These are phyloP conservation scores for Bostrychus sinensis DNA, from an alignment of 2,113 vertebrate species.

Conservation along the genomic window DNA sequence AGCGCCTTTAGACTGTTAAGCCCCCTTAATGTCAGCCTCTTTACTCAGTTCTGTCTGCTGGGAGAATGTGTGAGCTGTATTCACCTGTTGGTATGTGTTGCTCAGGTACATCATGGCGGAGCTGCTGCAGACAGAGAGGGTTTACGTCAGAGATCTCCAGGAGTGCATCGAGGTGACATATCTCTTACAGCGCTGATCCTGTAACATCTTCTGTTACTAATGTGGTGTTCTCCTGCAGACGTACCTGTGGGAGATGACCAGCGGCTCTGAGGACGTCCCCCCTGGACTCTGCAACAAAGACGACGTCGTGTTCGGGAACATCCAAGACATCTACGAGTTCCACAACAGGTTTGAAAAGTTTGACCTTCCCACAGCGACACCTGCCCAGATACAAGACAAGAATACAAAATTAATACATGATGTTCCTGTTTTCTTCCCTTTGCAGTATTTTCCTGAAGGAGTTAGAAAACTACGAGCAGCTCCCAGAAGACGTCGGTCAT, in stretches of 20 bases:
- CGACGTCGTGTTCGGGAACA: conserved; percentile 96
- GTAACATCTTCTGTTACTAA: not conserved
- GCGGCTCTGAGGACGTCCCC: conserved; percentile 94
- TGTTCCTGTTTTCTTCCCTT: conserved; percentile 5
- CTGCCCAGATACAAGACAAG: too few relatives aligned
- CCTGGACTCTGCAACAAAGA: conserved; percentile 92
- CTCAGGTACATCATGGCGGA: conserved; percentile 98
- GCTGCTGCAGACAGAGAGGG: conserved; percentile 94
- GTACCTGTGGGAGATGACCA: conserved; percentile 99
- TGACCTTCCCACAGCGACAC: too few relatives aligned
- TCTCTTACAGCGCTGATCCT: too few relatives aligned
- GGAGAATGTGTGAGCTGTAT: too few relatives aligned
- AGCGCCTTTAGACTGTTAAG: too few relatives aligned
- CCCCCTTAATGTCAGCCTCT: too few relatives aligned
- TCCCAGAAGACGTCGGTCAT: conserved; percentile 97
- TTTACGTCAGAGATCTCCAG: conserved; percentile 95
- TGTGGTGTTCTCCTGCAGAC: conserved; percentile 78
- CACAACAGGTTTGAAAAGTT: conserved; percentile 94
- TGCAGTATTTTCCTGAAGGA: conserved; percentile 97
- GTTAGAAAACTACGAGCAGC: conserved; percentile 97
- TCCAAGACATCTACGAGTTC: conserved; percentile 99
- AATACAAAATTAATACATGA: too few relatives aligned
- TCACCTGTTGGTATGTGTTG: not conserved
- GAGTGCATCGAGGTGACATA: conserved; percentile 93
- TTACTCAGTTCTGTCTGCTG: too few relatives aligned